Evolutionary conservation across 2,113 vertebrate species (phyloP), one percentile per base, ranked within the genome.

Genomic region (Tetraodon nigroviridis): DNA sequence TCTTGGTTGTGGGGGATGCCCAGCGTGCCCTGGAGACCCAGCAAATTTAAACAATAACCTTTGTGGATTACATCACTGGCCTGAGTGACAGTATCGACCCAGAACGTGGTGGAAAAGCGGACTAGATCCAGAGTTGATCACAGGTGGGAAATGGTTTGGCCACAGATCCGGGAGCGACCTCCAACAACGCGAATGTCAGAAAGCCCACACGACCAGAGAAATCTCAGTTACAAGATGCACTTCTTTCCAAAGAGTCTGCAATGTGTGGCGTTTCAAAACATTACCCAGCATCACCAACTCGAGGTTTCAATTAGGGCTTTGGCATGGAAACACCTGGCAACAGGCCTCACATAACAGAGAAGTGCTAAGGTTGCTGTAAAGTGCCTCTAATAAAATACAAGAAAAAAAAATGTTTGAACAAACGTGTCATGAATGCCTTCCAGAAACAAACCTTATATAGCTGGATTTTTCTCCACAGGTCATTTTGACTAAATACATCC

Each of bases 131-230:
- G 59, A 59, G 32, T 11, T 2, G 32, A 37, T 37, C 32, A 11
- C 45, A 59, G 21, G 45, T 6, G 58, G 60, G 42, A 40, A 48
- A 53, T 21, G 58, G 63, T 53, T 48, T 69, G 5, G 11, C 50
- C 32, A 20, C 55, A 47, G 42, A 51, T 47, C n/a, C 79, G 81
- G 71, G 53, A 68, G 51, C 50, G 67, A 71, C 63, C 66, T 32
- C 73, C 72, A 27, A 27, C 24, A 27, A 27, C 4, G 7, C 5
- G 79, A 79, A 82, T 73, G 77, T 53, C 47, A 50, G 47, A 49
- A 52, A 70, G 24, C 40, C 51, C 15, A 45, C 44, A 61, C 56
- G 32, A 37, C 7, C 32, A 37, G 12, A 32, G 6, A 32, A 32
- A 6, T 32, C 29, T 7, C 29, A 32, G 6, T 24, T 24, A 24